Percentiles rank a stretch among this genome's conserved stretches.
Evolutionary conservation across 2,888 invertebrate species (phyloP).

Genomic region (Lasioglossum morio): DNA sequence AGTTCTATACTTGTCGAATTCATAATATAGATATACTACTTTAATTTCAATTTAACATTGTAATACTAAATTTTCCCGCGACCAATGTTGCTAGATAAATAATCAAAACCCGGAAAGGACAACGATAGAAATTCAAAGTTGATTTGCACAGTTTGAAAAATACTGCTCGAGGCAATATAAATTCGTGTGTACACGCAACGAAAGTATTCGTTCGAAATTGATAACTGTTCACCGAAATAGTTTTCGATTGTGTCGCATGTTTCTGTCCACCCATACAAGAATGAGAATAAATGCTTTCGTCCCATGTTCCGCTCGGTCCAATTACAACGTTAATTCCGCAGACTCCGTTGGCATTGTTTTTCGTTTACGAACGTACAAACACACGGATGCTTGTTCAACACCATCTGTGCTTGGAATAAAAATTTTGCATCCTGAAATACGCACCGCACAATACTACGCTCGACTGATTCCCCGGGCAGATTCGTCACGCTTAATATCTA

Average conservation of each 20-base stretch:
- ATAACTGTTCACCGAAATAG: constrained; percentile 1
- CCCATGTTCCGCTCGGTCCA: constrained; percentile 1
- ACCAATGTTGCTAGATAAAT: neutral
- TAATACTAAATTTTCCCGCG: neutral
- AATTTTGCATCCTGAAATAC: constrained; percentile 8
- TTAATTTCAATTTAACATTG: neutral
- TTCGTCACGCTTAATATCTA: constrained; percentile 17
- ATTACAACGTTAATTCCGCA: constrained; percentile 16
- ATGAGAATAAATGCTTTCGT: constrained; percentile 13
- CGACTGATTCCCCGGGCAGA: constrained; percentile 3
- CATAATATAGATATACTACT: neutral
- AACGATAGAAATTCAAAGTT: neutral
- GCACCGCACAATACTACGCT: neutral
- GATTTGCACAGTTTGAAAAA: neutral
- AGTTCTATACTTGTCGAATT: no score
- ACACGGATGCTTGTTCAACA: constrained; percentile 1
- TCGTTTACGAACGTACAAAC: constrained; percentile 16
- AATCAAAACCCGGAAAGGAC: neutral
- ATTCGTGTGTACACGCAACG: neutral
- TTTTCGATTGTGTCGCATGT: neutral
- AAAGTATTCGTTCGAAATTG: neutral
- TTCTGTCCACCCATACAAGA: neutral
- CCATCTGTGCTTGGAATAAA: constrained; percentile 10
- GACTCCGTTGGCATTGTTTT: constrained; percentile 17
- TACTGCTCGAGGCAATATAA: neutral